phyloP scores from a whole-genome alignment of 2,113 vertebrate species.

The Atherinomorus stipes region DNA sequence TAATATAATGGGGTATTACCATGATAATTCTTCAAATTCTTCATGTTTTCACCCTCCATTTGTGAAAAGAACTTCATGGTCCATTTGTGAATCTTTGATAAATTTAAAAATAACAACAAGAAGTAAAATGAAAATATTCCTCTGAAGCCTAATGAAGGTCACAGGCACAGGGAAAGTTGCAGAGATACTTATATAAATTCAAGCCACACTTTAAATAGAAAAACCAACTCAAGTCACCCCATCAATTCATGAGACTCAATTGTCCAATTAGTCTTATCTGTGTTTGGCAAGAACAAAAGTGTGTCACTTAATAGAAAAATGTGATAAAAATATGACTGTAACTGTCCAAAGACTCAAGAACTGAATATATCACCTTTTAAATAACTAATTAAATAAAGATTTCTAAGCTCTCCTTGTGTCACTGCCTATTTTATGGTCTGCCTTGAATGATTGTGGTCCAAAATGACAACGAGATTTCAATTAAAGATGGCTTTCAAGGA shows the following conservation, averaged over 20 bases:
- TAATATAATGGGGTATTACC: no score
- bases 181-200: constrained; percentile 70
- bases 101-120: constrained; percentile 35
- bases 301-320: constrained; percentile 75
- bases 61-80: not conserved
- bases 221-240: constrained; percentile 68
- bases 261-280: constrained; percentile 82
- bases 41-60: not conserved
- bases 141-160: constrained; percentile 70
- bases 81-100: constrained; percentile 17
- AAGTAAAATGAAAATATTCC: constrained; percentile 47
- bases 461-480: constrained; percentile 77
- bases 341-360: constrained; percentile 52
- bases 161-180: constrained; percentile 50
- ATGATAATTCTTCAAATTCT: not conserved
- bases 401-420: constrained; percentile 66
- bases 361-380: constrained; percentile 76
- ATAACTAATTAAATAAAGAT: constrained; percentile 77
- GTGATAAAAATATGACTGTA: constrained; percentile 66
- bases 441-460: constrained; percentile 51
- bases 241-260: constrained; percentile 73
- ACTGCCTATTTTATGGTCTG: constrained; percentile 52
- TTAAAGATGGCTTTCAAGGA: constrained; percentile 75
- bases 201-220: constrained; percentile 65
- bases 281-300: constrained; percentile 76